Evolutionary conservation across 2,113 vertebrate genomes (phyloP).

Genomic region (Brachypteracias leptosomus): DNA sequence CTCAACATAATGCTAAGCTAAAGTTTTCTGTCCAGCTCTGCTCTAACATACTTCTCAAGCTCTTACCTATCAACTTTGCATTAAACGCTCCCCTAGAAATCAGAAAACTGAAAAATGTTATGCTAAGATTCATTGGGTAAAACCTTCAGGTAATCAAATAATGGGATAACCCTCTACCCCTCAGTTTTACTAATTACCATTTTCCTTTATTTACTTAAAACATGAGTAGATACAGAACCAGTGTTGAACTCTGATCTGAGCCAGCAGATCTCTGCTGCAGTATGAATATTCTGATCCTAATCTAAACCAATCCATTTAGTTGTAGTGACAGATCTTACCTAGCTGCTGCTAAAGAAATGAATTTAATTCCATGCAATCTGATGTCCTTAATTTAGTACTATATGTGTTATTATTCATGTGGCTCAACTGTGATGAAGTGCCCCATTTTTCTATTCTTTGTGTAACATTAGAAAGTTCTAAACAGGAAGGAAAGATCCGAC

Average conservation of each 20-base stretch:
- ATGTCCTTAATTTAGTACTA: neutral
- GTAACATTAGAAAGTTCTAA: neutral
- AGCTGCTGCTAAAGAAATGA: neutral
- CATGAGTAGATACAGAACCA: neutral
- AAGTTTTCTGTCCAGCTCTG: neutral
- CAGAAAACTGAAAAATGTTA: neutral
- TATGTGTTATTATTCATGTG: neutral
- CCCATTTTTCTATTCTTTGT: neutral
- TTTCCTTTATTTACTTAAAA: neutral
- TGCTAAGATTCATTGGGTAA: neutral
- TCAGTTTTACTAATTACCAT: neutral
- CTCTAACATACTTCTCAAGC: neutral
- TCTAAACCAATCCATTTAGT: neutral
- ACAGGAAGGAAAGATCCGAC: neutral
- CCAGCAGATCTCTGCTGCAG: neutral
- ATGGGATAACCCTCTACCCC: rapidly evolving
- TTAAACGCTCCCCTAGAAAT: neutral
- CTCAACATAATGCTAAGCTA: neutral
- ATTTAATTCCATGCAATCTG: neutral
- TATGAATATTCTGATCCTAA: neutral
- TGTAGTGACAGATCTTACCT: neutral
- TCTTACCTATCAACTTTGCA: neutral
- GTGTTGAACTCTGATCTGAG: neutral
- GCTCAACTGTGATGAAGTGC: neutral
- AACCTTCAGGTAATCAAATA: neutral